A percentile compares a stretch with the other conserved stretches of the same genome.
These are phyloP conservation scores for Strigamia crassipes DNA, from an alignment of 2,888 invertebrate species.

Conservation along the genomic window DNA sequence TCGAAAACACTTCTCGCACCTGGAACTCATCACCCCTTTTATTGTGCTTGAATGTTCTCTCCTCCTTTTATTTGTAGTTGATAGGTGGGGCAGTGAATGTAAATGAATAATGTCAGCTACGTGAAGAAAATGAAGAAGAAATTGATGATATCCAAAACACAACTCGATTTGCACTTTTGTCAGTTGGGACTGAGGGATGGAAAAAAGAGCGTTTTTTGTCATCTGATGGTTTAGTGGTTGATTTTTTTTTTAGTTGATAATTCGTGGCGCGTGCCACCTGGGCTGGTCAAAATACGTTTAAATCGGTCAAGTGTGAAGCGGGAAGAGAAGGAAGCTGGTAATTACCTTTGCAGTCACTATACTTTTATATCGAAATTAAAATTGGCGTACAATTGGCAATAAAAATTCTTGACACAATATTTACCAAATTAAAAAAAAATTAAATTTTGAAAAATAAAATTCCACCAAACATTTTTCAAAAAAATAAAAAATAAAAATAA, in stretches of 20 bases:
- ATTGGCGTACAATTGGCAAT: background rate
- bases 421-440: background rate
- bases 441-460: background rate
- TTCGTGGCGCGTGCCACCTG: conserved; percentile 37
- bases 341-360: conserved; percentile 10
- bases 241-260: conserved; percentile 27
- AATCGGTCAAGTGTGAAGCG: conserved; percentile 27
- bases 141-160: background rate
- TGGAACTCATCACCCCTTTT: conserved; percentile 28
- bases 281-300: conserved; percentile 38
- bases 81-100: conserved; percentile 5
- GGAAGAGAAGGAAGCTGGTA: conserved; percentile 26
- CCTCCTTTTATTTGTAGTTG: background rate
- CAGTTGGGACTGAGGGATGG: background rate
- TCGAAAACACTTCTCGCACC: conserved; percentile 1
- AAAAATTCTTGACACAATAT: background rate
- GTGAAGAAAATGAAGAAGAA: background rate
- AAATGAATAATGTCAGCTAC: background rate
- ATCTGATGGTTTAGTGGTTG: conserved; percentile 35
- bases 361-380: conserved; percentile 20
- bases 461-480: background rate
- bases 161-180: background rate
- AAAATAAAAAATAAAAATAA: too few species aligned
- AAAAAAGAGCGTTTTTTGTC: background rate
- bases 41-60: background rate